A percentile compares a stretch with the other conserved stretches of the same genome.
Evolutionary conservation across 2,113 vertebrate genomes (phyloP).

Genomic region (Neodon shergylaensis): DNA sequence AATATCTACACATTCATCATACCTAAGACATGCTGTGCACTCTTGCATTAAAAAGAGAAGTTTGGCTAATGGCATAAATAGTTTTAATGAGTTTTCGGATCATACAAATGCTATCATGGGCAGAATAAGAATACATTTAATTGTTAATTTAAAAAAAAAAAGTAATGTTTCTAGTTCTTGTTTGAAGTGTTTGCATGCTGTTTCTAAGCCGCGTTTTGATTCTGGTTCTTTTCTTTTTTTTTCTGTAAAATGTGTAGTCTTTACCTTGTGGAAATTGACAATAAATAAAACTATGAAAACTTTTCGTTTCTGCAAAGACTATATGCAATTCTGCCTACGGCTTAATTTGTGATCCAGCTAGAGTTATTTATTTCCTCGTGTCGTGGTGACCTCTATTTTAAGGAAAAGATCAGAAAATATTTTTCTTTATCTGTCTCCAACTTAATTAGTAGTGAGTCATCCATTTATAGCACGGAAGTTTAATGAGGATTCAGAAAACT

Average conservation of each 20-base stretch:
- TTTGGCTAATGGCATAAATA: neutral
- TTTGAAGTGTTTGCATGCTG: neutral
- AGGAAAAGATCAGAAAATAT: neutral
- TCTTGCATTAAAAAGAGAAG: neutral
- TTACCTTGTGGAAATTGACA: neutral
- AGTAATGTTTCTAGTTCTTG: neutral
- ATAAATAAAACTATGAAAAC: neutral
- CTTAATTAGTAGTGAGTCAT: constrained; percentile 6
- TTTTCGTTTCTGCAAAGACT: constrained; percentile 18
- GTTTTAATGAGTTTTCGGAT: neutral
- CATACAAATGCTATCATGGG: neutral
- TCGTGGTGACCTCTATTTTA: neutral
- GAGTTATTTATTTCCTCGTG: neutral
- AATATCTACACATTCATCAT: neutral
- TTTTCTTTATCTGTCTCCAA: neutral
- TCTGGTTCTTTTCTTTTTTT: neutral
- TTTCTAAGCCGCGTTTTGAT: neutral
- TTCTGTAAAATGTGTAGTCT: neutral
- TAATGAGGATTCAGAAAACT: neutral
- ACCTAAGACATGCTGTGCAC: neutral
- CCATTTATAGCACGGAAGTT: neutral
- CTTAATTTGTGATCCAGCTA: constrained; percentile 25
- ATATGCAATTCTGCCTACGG: neutral
- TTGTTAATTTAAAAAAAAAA: neutral
- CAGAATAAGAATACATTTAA: neutral